phyloP scores from a whole-genome alignment of 2,888 invertebrate species.

The Dicycla oo region DNA sequence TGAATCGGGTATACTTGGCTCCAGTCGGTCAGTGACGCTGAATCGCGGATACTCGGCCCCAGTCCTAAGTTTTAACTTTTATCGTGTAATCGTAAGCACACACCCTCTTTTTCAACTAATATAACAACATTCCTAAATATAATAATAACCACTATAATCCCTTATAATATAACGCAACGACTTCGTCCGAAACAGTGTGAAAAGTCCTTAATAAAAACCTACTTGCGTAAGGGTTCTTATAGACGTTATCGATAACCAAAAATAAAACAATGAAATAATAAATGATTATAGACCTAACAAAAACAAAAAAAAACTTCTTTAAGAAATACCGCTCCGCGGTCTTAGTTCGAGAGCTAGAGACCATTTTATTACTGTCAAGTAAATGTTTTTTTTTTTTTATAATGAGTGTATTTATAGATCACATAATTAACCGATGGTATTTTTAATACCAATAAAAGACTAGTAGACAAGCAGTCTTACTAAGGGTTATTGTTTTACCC shows the following conservation, averaged over 20 bases:
- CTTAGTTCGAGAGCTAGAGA: not conserved
- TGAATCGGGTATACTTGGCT: not conserved
- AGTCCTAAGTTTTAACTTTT: not conserved
- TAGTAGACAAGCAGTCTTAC: not conserved
- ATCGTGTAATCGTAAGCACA: not conserved
- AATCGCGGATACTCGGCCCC: not conserved
- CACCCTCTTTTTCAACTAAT: not conserved
- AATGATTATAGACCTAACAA: conserved; percentile 16
- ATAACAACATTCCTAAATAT: not conserved
- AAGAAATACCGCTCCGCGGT: conserved; percentile 38
- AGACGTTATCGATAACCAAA: conserved; percentile 12
- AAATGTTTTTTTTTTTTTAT: not conserved
- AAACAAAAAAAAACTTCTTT: conserved; percentile 18
- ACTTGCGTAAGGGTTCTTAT: conserved; percentile 3
- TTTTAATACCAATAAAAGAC: not conserved
- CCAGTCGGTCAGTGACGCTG: not conserved
- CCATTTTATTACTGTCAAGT: not conserved
- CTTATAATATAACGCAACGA: not conserved
- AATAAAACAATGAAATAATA: conserved; percentile 34
- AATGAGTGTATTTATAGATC: not conserved
- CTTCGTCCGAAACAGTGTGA: conserved; percentile 37
- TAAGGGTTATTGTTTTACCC: not conserved
- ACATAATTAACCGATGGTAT: not conserved
- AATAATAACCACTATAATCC: not conserved
- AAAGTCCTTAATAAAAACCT: conserved; percentile 13